Conservation (phyloP, 1,140 invertebrate genomes). For the Pseudomyrmex cubaensis region DNA sequence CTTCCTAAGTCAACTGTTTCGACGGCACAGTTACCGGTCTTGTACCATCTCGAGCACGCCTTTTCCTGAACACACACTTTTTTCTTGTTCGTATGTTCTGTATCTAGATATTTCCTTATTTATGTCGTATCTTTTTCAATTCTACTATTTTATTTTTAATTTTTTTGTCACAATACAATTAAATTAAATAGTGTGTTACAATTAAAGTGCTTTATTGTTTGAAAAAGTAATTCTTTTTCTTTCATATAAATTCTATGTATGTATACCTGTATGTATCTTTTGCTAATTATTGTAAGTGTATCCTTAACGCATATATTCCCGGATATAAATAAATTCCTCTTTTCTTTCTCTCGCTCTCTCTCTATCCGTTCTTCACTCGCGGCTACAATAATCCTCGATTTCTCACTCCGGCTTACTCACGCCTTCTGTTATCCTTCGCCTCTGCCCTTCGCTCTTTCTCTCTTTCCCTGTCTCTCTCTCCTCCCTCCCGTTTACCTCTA, state of each 20-base stretch:
- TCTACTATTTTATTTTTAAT: not conserved
- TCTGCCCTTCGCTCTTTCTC: conserved; percentile 45
- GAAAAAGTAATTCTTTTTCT: not conserved
- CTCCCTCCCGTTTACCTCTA: conserved; percentile 4
- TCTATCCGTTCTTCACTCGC: conserved; percentile 10
- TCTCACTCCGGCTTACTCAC: conserved; percentile 60
- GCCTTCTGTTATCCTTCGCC: conserved; percentile 55
- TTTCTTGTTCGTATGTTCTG: not conserved
- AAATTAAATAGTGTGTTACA: not conserved
- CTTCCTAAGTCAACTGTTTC: conserved; percentile 45
- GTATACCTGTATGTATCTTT: not conserved
- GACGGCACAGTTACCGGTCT: conserved; percentile 34
- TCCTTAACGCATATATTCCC: not conserved
- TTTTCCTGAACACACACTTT: conserved; percentile 6
- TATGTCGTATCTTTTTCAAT: not conserved
- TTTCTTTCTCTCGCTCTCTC: not conserved
- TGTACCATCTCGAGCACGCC: conserved; percentile 35
- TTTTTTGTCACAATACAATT: not conserved
- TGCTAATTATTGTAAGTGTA: conserved; percentile 11
- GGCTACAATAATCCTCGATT: conserved; percentile 45
- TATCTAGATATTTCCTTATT: not conserved
- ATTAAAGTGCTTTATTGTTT: not conserved
- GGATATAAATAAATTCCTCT: conserved; percentile 11
- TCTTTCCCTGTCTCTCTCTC: not conserved
- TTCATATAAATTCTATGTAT: too few relatives aligned